A percentile compares a stretch with the other conserved stretches of the same genome.
phyloP scores from a whole-genome alignment of 2,113 vertebrate genomes.

The Scopus umbretta region DNA sequence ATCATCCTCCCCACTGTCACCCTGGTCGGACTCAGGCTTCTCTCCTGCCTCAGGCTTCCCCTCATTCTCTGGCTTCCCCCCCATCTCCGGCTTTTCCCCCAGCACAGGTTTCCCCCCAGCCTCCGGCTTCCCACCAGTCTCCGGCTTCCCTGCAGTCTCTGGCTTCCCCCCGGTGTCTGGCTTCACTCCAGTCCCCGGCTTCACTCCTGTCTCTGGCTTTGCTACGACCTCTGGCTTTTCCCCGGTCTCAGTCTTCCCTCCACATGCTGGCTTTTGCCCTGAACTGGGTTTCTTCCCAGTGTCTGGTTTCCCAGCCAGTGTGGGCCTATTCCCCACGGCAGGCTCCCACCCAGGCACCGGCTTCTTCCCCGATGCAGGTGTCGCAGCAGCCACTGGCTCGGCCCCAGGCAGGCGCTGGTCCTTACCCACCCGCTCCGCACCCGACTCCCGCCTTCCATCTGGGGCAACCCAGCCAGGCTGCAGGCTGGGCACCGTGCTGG shows the following conservation, averaged over 20 bases:
- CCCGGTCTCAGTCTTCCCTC: not conserved
- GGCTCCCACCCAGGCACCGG: rapidly evolving
- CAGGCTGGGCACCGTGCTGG: rapidly evolving
- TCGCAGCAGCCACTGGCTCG: not conserved
- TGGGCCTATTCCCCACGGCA: rapidly evolving
- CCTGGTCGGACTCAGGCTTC: not conserved
- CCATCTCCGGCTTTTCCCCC: not conserved
- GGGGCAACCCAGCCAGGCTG: not conserved
- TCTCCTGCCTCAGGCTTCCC: not conserved
- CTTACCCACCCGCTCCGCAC: not conserved
- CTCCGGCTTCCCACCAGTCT: not conserved
- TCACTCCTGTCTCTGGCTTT: not conserved
- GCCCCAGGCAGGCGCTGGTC: not conserved
- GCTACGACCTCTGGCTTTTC: not conserved
- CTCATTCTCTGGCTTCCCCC: not conserved
- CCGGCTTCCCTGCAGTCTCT: not conserved
- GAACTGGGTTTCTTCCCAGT: not conserved
- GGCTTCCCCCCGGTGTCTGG: rapidly evolving
- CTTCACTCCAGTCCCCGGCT: rapidly evolving
- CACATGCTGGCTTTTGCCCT: not conserved
- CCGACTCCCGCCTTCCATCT: rapidly evolving
- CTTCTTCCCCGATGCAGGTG: not conserved
- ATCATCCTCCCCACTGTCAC: not conserved
- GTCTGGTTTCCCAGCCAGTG: rapidly evolving
- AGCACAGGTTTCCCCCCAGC: not conserved